Base-by-base conservation (phyloP, 2,113 vertebrate species). In the Phrynosoma platyrhinos region DNA sequence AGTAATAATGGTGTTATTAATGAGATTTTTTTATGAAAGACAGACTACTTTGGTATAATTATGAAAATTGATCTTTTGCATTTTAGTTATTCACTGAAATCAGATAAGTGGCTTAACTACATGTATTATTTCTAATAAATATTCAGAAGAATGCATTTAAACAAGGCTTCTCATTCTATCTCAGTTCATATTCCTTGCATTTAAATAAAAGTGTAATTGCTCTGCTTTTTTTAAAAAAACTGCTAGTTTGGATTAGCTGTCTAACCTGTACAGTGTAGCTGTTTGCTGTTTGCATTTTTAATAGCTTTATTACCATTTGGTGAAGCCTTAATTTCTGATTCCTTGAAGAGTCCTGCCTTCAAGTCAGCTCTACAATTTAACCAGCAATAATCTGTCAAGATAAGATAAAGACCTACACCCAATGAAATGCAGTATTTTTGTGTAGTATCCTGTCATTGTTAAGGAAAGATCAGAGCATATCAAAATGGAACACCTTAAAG, bases 61-160 rank as follows among this genome's bases (percentile, higher is more conserved):
- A 97, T 97, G 97, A 98, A 98, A 98, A 98, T 97, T 97, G 97
- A 98, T 98, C 97, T 97, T 98, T 97, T 97, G 96, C 97, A 97
- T 97, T 97, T 97, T 97, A 96, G 95, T 96, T 97, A 97, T 98
- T 97, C 97, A 97, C 94, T 97, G 96, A 98, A 97, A 98, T 97
- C 97, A 97, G 97, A 97, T 98, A 97, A 98, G 97, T 98, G 96
- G 96, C 96, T 98, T 97, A 97, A 97, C 96, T 97, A 97, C 97
- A 97, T 98, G 97, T 97, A 98, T 98, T 98, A 98, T 97, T 97
- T 97, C 97, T 98, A 97, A 98, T 98, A 98, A 98, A 98, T 98
- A 98, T 98, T 97, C 97, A 98, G 97, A 97, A 96, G 97, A 97
- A 97, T 97, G 96, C 97, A 97, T 97, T 98, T 97, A 97, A 98